These are phyloP conservation scores for Mya arenaria DNA, from an alignment of 1,140 invertebrate genomes.

Conservation along the genomic window DNA sequence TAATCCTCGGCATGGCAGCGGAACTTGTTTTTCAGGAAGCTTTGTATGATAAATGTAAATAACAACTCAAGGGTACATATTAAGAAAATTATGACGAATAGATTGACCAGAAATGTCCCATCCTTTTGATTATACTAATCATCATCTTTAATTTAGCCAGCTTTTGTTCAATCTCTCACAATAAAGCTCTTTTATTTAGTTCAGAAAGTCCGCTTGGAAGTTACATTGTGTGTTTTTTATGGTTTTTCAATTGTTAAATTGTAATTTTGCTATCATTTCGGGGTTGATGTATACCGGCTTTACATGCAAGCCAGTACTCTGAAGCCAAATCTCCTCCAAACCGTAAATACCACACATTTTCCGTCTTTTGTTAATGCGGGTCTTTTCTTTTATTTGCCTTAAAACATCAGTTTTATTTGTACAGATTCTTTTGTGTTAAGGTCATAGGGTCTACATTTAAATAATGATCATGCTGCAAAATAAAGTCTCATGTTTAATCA, in stretches of 20 bases:
- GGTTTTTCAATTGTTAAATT: slow-evolving; percentile 47
- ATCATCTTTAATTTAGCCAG: slow-evolving; percentile 30
- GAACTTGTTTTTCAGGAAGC: too few species aligned
- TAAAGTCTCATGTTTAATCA: too few species aligned
- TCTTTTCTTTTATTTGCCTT: too few species aligned
- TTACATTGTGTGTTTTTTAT: slow-evolving; percentile 32
- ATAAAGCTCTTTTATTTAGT: slow-evolving; percentile 44
- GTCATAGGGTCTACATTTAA: too few species aligned
- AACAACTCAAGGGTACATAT: too few species aligned
- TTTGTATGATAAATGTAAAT: too few species aligned
- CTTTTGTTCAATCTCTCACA: slow-evolving; percentile 20
- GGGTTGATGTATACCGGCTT: slow-evolving; percentile 31
- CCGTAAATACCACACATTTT: not conserved
- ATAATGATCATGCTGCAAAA: too few species aligned
- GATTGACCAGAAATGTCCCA: not conserved
- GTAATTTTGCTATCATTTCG: slow-evolving; percentile 48
- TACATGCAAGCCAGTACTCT: slow-evolving; percentile 28
- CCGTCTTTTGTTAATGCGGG: too few species aligned
- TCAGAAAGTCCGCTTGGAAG: slow-evolving; percentile 50
- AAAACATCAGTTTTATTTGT: too few species aligned
- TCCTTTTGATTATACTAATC: slow-evolving; percentile 37
- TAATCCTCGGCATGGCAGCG: too few species aligned
- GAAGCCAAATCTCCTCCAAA: not conserved
- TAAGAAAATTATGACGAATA: slow-evolving; percentile 39
- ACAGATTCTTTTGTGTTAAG: too few species aligned